Evolutionary conservation across 2,113 vertebrate genomes (phyloP).

Genomic region (Ptilonorhynchus violaceus): DNA sequence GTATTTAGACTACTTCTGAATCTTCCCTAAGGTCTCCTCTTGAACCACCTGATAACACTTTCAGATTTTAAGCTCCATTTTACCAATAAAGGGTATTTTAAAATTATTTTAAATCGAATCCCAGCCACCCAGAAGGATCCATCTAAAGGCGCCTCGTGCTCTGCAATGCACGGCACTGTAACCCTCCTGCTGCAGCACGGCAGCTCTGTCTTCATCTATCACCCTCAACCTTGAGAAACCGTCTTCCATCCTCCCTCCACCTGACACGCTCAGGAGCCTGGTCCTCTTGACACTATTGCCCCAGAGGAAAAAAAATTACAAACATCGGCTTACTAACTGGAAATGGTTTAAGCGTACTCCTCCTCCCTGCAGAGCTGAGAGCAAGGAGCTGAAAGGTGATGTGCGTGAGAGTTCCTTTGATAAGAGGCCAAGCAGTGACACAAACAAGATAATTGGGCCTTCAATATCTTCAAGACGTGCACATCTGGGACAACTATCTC

Average conservation of each 20-base stretch:
- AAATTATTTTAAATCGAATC: not conserved
- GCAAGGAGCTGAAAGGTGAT: not conserved
- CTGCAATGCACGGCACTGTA: fast-evolving
- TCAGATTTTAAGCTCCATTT: not conserved
- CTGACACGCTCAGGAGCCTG: not conserved
- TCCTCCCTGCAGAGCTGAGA: not conserved
- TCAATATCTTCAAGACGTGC: not conserved
- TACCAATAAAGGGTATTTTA: not conserved
- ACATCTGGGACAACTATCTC: conserved; percentile 2
- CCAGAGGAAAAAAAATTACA: not conserved
- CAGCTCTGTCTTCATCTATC: not conserved
- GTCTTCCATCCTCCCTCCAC: not conserved
- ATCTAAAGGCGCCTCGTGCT: fast-evolving
- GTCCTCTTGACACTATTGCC: not conserved
- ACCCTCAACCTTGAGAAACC: not conserved
- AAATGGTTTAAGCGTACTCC: not conserved
- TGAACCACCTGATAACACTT: not conserved
- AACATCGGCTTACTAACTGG: not conserved
- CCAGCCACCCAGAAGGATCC: not conserved
- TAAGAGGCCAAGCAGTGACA: conserved; percentile 46
- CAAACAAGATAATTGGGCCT: conserved; percentile 30
- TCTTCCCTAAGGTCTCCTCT: not conserved
- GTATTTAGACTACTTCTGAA: not conserved
- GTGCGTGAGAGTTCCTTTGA: conserved; percentile 6
- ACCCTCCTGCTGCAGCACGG: fast-evolving